Percentiles rank a stretch among this genome's conserved stretches.
Evolutionary conservation across 2,888 invertebrate genomes (phyloP).

Genomic region (Loripinus fragilis): DNA sequence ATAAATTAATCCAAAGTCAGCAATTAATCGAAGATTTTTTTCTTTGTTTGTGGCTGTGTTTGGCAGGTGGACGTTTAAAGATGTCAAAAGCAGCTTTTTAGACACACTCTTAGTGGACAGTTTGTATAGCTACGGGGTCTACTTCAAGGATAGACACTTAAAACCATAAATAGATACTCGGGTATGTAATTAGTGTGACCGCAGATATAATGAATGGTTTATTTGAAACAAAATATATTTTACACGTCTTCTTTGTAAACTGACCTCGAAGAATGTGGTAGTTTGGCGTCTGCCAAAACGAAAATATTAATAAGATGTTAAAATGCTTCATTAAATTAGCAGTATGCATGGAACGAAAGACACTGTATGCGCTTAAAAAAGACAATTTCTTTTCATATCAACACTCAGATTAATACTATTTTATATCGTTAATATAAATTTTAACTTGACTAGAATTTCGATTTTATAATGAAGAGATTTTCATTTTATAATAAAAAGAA

Average conservation of each 20-base stretch:
- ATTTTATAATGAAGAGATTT: too few relatives aligned
- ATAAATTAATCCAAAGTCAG: slow-evolving; percentile 40
- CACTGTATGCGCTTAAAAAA: too few relatives aligned
- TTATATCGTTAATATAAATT: too few relatives aligned
- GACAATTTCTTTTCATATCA: too few relatives aligned
- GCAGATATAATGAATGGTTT: slow-evolving; percentile 5
- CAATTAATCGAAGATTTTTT: slow-evolving; percentile 12
- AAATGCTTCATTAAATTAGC: too few relatives aligned
- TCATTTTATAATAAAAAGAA: too few relatives aligned
- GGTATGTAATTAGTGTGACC: neutral
- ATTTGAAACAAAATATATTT: slow-evolving; percentile 17
- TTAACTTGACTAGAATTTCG: too few relatives aligned
- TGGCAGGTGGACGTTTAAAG: slow-evolving; percentile 15
- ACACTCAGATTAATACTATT: too few relatives aligned
- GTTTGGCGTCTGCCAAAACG: neutral
- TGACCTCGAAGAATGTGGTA: neutral
- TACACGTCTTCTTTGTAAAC: slow-evolving; percentile 9
- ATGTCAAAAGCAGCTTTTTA: slow-evolving; percentile 18
- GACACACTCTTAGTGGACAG: neutral
- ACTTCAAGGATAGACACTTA: slow-evolving; percentile 2
- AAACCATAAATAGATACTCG: neutral
- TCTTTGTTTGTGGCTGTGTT: neutral
- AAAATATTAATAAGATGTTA: too few relatives aligned
- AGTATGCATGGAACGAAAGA: too few relatives aligned
- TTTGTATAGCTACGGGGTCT: slow-evolving; percentile 16